phyloP scores from a whole-genome alignment of 64 coral and sea anemone species.

The Pocillopora verrucosa region DNA sequence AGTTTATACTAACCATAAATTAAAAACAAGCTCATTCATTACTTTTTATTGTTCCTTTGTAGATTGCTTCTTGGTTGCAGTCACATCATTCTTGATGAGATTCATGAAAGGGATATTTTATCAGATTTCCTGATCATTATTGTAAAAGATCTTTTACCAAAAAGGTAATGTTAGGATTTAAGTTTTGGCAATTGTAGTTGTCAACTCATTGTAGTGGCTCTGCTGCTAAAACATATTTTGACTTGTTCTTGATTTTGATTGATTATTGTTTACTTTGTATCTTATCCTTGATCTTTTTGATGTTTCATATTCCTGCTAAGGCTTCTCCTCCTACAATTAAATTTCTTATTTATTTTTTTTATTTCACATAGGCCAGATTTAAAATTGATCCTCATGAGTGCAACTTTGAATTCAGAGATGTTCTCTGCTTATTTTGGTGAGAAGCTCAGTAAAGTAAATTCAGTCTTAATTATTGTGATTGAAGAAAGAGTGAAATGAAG shows the following conservation, averaged over 20 bases:
- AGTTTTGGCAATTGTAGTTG: not conserved
- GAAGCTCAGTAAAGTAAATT: not conserved
- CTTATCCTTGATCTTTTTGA: no score
- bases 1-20: no score
- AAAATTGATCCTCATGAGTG: conserved; percentile 94
- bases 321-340: no score
- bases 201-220: no score
- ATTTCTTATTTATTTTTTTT: not conserved
- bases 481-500: no score
- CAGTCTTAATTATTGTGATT: no score
- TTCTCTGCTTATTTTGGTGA: conserved; percentile 95
- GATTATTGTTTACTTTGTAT: no score
- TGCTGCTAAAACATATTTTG: no score
- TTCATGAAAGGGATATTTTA: conserved; percentile 89
- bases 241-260: no score
- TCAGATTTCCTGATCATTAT: conserved; percentile 96
- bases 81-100: conserved; percentile 94
- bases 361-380: conserved; percentile 73
- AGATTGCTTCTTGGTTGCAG: conserved; percentile 66
- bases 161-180: conserved; percentile 43
- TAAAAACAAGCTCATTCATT: not conserved
- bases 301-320: no score
- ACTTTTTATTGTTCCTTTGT: conserved; percentile 8
- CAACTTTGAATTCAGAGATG: conserved; percentile 96
- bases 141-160: conserved; percentile 76